Evolutionary conservation across 1,140 invertebrate genomes (phyloP).

Genomic region (Diplogasteroides magnus): DNA sequence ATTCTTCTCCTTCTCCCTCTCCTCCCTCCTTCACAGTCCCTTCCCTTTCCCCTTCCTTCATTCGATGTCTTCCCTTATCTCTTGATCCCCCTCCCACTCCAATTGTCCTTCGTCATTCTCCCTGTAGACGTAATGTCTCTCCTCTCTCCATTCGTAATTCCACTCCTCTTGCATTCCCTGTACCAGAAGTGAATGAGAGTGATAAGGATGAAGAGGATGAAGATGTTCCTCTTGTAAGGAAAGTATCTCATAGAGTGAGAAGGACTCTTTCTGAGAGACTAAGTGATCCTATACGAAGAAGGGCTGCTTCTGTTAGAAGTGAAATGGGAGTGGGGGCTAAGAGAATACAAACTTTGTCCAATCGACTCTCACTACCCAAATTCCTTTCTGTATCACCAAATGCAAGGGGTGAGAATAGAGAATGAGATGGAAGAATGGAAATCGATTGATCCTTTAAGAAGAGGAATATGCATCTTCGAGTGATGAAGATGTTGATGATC

Average conservation of each 20-base stretch:
- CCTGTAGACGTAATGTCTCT: slow-evolving; percentile 1
- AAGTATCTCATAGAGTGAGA: neutral
- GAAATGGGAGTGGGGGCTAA: neutral
- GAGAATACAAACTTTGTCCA: neutral
- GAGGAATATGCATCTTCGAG: slow-evolving; percentile 32
- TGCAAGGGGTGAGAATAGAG: neutral
- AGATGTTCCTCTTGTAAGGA: neutral
- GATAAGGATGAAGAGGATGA: neutral
- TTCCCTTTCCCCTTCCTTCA: neutral
- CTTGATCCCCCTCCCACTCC: neutral
- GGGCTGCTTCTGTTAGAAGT: neutral
- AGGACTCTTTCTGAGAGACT: neutral
- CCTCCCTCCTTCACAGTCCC: neutral
- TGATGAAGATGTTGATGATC: slow-evolving; percentile 40
- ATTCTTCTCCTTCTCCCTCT: neutral
- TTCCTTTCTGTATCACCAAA: neutral
- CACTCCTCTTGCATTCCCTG: neutral
- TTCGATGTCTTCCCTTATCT: slow-evolving; percentile 1
- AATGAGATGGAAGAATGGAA: neutral
- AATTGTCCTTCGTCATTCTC: slow-evolving; percentile 8
- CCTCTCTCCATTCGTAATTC: neutral
- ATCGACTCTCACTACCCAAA: neutral
- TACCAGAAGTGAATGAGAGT: neutral
- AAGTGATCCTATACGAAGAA: neutral
- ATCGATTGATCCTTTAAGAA: slow-evolving; percentile 13